These are phyloP conservation scores for Smutsia gigantea DNA, from an alignment of 2,797 vertebrate species.

Conservation along the genomic window DNA sequence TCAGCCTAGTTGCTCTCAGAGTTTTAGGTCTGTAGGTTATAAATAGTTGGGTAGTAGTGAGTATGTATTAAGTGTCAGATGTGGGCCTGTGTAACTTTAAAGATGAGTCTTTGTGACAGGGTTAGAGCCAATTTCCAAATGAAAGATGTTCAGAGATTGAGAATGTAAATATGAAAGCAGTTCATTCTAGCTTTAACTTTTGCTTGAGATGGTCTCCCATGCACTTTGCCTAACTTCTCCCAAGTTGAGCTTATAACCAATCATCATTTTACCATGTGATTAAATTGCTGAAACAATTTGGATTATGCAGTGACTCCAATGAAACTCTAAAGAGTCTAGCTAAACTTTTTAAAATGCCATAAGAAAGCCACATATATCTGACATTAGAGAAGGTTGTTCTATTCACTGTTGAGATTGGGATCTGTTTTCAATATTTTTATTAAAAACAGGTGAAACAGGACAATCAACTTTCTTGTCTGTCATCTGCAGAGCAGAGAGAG, in stretches of 20 bases:
- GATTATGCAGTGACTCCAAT: neutral
- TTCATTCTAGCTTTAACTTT: neutral
- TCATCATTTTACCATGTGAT: neutral
- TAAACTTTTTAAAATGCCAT: neutral
- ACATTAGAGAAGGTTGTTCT: neutral
- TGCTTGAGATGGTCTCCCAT: neutral
- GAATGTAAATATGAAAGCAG: neutral
- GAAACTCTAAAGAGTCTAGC: neutral
- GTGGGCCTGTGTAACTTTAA: slow-evolving; percentile 56
- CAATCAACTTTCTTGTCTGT: neutral
- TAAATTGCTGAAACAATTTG: neutral
- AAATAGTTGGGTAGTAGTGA: slow-evolving; percentile 42
- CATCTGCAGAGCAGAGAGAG: neutral
- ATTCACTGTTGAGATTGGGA: neutral
- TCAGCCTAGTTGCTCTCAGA: slow-evolving; percentile 69
- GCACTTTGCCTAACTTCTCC: neutral
- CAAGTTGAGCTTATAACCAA: neutral
- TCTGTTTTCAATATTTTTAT: slow-evolving; percentile 8
- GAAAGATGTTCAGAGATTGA: neutral
- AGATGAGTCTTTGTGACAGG: slow-evolving; percentile 46
- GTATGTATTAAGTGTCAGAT: slow-evolving; percentile 64
- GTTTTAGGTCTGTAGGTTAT: slow-evolving; percentile 28
- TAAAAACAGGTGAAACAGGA: neutral
- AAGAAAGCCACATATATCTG: neutral
- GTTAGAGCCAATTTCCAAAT: neutral